phyloP scores from a whole-genome alignment of 1,140 invertebrate genomes.

The Aphelenchoides avenae region DNA sequence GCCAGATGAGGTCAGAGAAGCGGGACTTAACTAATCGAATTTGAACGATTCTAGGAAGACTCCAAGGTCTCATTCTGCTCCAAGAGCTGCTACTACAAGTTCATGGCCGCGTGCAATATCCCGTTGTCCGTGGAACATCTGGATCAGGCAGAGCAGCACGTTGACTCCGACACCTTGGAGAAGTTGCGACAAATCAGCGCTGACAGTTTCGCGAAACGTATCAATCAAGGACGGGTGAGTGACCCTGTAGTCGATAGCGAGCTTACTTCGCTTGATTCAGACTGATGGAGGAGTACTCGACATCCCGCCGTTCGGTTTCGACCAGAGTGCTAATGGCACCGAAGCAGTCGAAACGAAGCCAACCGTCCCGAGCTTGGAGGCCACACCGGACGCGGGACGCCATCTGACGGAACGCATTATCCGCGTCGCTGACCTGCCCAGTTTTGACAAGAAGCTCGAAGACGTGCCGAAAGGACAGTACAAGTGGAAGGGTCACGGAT shows the following conservation, averaged over 20 bases:
- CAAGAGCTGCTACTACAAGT: constrained; percentile 52
- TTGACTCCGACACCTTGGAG: constrained; percentile 59
- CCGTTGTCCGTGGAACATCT: constrained; percentile 61
- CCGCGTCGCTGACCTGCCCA: constrained; percentile 64
- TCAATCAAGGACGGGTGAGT: constrained; percentile 40
- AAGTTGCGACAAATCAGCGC: constrained; percentile 61
- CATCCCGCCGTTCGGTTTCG: no score
- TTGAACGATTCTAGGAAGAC: constrained; percentile 49
- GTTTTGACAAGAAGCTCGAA: constrained; percentile 1
- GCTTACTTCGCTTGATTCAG: no score
- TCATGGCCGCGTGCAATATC: constrained; percentile 55
- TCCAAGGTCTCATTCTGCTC: constrained; percentile 53
- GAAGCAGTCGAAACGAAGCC: no score
- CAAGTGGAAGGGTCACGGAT: constrained; percentile 70
- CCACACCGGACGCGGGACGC: no score
- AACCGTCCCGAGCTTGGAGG: no score
- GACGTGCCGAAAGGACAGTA: constrained; percentile 14
- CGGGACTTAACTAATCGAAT: no score
- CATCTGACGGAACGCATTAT: no score
- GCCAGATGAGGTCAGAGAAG: constrained; percentile 35
- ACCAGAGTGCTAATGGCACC: no score
- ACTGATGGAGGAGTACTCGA: no score
- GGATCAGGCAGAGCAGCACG: constrained; percentile 52
- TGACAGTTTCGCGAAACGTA: constrained; percentile 60
- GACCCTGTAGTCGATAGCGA: no score